These are phyloP conservation scores for Heliconius nattereri DNA, from an alignment of 1,140 invertebrate species.

Conservation along the genomic window DNA sequence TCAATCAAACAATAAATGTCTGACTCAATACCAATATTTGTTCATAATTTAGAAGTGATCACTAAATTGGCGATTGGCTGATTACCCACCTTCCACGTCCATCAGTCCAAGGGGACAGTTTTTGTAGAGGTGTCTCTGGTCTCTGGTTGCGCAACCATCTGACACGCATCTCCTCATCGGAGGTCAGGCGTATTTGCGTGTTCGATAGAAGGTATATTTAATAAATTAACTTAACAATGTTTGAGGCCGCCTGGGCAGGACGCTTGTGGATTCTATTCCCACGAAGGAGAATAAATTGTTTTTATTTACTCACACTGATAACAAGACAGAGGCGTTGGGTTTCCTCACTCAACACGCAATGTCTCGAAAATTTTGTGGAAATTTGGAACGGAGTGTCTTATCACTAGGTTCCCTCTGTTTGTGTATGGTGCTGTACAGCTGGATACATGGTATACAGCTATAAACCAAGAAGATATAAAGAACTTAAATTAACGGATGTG, in stretches of 20 bases:
- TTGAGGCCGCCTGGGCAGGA: too few relatives aligned
- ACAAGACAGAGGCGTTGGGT: neutral
- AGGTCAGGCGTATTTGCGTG: slow-evolving; percentile 19
- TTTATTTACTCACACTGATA: too few relatives aligned
- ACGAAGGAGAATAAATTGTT: too few relatives aligned
- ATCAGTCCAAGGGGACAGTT: neutral
- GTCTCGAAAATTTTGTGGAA: neutral
- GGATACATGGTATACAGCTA: neutral
- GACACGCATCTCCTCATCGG: slow-evolving; percentile 29
- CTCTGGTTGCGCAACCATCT: neutral
- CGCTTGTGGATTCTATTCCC: too few relatives aligned
- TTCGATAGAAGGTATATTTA: slow-evolving; percentile 5
- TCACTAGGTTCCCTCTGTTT: neutral
- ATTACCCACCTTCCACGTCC: neutral
- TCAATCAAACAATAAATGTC: neutral
- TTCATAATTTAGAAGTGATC: neutral
- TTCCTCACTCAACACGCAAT: neutral
- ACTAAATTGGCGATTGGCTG: slow-evolving; percentile 1
- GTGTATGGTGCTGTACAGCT: too few relatives aligned
- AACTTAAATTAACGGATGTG: neutral
- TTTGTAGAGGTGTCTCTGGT: neutral
- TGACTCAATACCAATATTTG: neutral
- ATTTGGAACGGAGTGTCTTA: neutral
- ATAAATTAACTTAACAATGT: slow-evolving; percentile 14
- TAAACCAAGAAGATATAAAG: neutral